A percentile compares a stretch with the other conserved stretches of the same genome.
Conservation (phyloP, 2,888 invertebrate species). For the Fragum fragum region DNA sequence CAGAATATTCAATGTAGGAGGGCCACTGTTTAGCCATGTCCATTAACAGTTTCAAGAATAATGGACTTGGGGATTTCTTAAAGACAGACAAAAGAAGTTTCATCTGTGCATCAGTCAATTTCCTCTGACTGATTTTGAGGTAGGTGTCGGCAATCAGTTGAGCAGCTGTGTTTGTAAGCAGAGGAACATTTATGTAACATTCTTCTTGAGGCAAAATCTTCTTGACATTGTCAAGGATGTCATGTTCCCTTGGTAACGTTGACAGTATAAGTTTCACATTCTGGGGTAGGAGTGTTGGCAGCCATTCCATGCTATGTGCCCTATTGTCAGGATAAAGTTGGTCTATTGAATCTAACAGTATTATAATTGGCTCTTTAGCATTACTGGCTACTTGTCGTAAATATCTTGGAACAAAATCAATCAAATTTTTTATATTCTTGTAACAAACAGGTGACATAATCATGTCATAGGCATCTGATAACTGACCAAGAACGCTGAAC, state of each 20-base stretch:
- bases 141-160: slow-evolving; percentile 76
- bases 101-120: slow-evolving; percentile 75
- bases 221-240: slow-evolving; percentile 73
- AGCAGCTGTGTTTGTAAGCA: slow-evolving; percentile 75
- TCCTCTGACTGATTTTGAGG: slow-evolving; percentile 69
- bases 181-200: slow-evolving; percentile 77
- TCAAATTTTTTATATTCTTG: slow-evolving; percentile 70
- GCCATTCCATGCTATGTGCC: slow-evolving; percentile 80
- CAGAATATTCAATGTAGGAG: slow-evolving; percentile 71
- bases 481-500: slow-evolving; percentile 76
- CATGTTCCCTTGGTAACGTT: slow-evolving; percentile 77
- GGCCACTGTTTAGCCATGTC: slow-evolving; percentile 81
- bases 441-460: slow-evolving; percentile 81
- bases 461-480: slow-evolving; percentile 73
- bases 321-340: slow-evolving; percentile 76
- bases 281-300: slow-evolving; percentile 78
- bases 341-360: slow-evolving; percentile 84
- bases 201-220: slow-evolving; percentile 68
- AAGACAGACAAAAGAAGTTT: slow-evolving; percentile 72
- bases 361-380: slow-evolving; percentile 76
- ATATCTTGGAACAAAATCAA: slow-evolving; percentile 78
- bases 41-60: slow-evolving; percentile 83
- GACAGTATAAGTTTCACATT: slow-evolving; percentile 82
- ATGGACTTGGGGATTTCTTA: slow-evolving; percentile 74
- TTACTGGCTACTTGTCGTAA: slow-evolving; percentile 72